phyloP scores from a whole-genome alignment of 2,113 vertebrate genomes.

The Indicator maculatus region DNA sequence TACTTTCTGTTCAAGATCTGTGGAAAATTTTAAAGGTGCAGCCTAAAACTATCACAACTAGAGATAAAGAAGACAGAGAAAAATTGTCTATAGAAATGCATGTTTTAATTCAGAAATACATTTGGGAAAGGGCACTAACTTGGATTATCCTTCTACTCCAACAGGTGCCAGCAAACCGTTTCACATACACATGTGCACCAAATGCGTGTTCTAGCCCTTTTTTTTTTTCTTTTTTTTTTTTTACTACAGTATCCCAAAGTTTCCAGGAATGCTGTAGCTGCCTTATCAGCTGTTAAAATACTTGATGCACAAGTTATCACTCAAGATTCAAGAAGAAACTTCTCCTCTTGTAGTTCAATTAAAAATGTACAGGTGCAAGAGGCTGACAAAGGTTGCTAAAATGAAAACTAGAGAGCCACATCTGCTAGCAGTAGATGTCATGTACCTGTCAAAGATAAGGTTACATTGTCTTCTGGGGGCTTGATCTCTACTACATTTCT shows the following conservation, averaged over 20 bases:
- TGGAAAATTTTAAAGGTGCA: too few relatives aligned
- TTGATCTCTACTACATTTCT: background rate
- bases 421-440: background rate
- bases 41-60: background rate
- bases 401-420: background rate
- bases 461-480: background rate
- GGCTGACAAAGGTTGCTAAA: background rate
- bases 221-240: background rate
- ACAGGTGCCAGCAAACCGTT: background rate
- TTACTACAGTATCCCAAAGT: background rate
- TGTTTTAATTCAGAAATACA: background rate
- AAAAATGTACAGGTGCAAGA: background rate
- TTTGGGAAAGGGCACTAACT: background rate
- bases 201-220: background rate
- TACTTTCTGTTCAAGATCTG: too few relatives aligned
- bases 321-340: constrained; percentile 20
- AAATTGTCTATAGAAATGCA: background rate
- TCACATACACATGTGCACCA: background rate
- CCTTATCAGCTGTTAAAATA: constrained; percentile 1
- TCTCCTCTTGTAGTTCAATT: background rate
- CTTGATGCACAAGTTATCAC: background rate
- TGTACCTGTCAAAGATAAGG: background rate
- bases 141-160: background rate
- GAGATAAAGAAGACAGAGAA: background rate
- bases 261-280: constrained; percentile 12